Base-by-base conservation (phyloP, 2,797 vertebrate genomes). In the Falco novaeseelandiae region DNA sequence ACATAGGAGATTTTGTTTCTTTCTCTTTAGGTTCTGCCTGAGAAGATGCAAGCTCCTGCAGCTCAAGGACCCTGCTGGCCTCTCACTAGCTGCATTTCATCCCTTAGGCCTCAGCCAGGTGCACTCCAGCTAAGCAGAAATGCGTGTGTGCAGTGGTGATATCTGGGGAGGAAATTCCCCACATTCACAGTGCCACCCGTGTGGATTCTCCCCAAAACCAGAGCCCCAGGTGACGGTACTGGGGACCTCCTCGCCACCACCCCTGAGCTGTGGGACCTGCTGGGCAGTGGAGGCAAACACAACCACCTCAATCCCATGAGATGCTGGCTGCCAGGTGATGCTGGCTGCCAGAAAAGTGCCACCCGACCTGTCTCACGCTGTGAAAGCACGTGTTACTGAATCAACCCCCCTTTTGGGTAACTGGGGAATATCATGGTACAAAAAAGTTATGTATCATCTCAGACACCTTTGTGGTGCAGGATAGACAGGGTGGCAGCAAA, bases 261-360 rank as follows among this genome's bases (percentile, higher is more conserved):
- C 76, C 20, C 62, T 42, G 40, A 80, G 62, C 57, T 46, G 26
- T 29, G 38, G 51, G 26, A n/a, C 27, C 38, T 16, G 14, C 38
- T 0, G 0, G 66, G 22, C 1, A 0, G 54, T 32, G 55, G 44
- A 63, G 22, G 38, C 4, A 6, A 66, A 73, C 55, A 32, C 2
- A 3, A 38, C 20, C 2, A 12, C 14, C 63, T 58, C 0, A 0
- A 32, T 80, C 30, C 19, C 1, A 0, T 2, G 48, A 54, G 38
- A 34, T 10, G 51, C 34, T 11, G 26, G 61, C 57, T 87, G 69
- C 12, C 52, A 26, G 57, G 40, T 42, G 38, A 38, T 10, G 51
- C 34, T 11, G 26, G 61, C 52, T 87, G 65, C 10, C 52, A 29
- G 57, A 14, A 58, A 34, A 3, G 34, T 30, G 40, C 54, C 19